Conservation (phyloP, 2,797 vertebrate species). For the Ptychadena robeensis region DNA sequence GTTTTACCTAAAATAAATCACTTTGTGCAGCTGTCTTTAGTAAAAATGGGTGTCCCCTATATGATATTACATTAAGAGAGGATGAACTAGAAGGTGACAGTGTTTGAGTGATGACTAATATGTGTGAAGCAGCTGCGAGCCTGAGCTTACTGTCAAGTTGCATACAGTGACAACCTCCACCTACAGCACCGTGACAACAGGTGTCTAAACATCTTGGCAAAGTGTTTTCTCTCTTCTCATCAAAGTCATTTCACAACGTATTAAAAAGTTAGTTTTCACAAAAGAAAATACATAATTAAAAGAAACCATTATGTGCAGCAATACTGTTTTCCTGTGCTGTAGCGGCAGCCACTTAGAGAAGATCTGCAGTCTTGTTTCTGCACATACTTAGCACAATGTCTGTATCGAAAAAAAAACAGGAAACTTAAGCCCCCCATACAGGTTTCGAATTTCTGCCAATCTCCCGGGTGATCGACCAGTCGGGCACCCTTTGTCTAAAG, state of each 20-base stretch:
- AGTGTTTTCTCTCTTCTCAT: background rate
- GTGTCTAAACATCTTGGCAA: conserved; percentile 20
- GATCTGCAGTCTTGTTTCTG: too few relatives aligned
- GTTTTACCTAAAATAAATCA: background rate
- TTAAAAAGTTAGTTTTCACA: too few relatives aligned
- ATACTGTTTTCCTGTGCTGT: too few relatives aligned
- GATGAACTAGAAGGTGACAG: background rate
- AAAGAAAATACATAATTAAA: too few relatives aligned
- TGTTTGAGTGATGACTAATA: background rate
- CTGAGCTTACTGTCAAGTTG: background rate
- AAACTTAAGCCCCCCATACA: too few relatives aligned
- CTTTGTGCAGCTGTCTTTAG: background rate
- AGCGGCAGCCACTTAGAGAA: background rate
- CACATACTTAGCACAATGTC: background rate
- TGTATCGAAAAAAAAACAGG: too few relatives aligned
- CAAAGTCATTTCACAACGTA: background rate
- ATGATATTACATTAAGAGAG: background rate
- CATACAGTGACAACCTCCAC: background rate
- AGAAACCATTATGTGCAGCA: too few relatives aligned
- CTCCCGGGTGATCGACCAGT: too few relatives aligned
- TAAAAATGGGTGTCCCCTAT: background rate
- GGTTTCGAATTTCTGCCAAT: too few relatives aligned
- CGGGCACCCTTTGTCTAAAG: too few relatives aligned
- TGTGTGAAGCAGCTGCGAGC: conserved; percentile 13
- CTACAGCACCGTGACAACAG: conserved; percentile 15